phyloP scores from a whole-genome alignment of 2,113 vertebrate species.

The Amphiprion ocellaris region DNA sequence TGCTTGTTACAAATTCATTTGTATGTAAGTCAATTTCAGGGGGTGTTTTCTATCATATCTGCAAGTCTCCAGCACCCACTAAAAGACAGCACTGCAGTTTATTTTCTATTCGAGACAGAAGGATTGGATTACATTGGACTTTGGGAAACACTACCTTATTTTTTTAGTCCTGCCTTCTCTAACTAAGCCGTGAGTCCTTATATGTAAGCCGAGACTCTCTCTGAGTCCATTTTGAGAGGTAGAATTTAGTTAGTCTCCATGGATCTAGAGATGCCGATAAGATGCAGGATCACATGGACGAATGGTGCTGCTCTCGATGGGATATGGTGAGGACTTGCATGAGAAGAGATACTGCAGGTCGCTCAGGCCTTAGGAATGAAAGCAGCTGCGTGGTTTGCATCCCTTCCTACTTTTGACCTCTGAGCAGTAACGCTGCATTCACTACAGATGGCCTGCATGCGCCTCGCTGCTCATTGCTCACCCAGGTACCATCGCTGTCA shows the following conservation, averaged over 20 bases:
- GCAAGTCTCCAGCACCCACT: not conserved
- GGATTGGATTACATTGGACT: constrained; percentile 18
- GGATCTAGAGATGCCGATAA: constrained; percentile 51
- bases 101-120: not conserved
- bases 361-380: constrained; percentile 57
- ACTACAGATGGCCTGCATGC: constrained; percentile 78
- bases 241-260: constrained; percentile 56
- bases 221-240: constrained; percentile 49
- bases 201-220: constrained; percentile 62
- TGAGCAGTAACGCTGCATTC: constrained; percentile 53
- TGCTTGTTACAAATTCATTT: constrained; percentile 25
- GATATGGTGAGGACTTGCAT: constrained; percentile 21
- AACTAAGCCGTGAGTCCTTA: constrained; percentile 22
- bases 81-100: not conserved
- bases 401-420: constrained; percentile 74
- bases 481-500: constrained; percentile 74
- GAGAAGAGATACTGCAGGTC: constrained; percentile 51
- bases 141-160: constrained; percentile 24
- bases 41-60: not conserved
- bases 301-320: constrained; percentile 31
- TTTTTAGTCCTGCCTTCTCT: constrained; percentile 6
- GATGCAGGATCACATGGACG: constrained; percentile 53
- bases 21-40: constrained; percentile 14
- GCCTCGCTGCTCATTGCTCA: constrained; percentile 78
- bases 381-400: constrained; percentile 56